Evolutionary conservation across 2,113 vertebrate genomes (phyloP), one percentile per base, ranked within the genome.

Genomic region (Phycodurus eques): DNA sequence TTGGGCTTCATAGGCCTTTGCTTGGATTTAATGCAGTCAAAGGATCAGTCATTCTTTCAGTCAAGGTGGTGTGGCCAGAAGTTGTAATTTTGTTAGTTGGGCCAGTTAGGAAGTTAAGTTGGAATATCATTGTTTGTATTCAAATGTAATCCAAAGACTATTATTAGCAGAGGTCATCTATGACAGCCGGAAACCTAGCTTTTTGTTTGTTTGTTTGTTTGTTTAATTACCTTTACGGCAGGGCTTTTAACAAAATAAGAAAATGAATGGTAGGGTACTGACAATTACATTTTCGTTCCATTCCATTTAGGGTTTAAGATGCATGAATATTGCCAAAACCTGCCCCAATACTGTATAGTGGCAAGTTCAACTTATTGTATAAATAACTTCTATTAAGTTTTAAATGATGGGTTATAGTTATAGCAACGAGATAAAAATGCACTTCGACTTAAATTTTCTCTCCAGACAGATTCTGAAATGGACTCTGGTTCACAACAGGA

Each of bases 31-130:
- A 73, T 72, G 63, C 15, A 42, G 79, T 33, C 67, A 15, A 35
- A 75, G 72, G 74, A 79, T 80, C 69, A 54, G 62, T 80, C 78
- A 83, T 80, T 78, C 70, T 77, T 80, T 82, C 69, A 71, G 27
- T 65, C 20, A 67, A 68, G 66, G 42, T n/a, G 56, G 53, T 51
- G 42, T 8, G 19, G 62, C 63, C 54, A 42, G 15, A 10, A 39
- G 59, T n/a, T 66, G 56, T 67, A 33, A 42, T 8, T 31, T 72
- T 62, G 72, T 77, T 68, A 56, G 68, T 5, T 65, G 33, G 33
- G 6, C 27, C 13, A 22, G 10, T 47, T 11, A 51, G 12, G 57
- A 31, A 31, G 57, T 59, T 59, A 31, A 1, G 27, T 60, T 60
- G 27, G 1, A 14, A 33, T n/a, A 54, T n/a, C 7, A 54, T 1